Evolutionary conservation across 2,113 vertebrate genomes (phyloP).

Genomic region (Percopsis transmontana): DNA sequence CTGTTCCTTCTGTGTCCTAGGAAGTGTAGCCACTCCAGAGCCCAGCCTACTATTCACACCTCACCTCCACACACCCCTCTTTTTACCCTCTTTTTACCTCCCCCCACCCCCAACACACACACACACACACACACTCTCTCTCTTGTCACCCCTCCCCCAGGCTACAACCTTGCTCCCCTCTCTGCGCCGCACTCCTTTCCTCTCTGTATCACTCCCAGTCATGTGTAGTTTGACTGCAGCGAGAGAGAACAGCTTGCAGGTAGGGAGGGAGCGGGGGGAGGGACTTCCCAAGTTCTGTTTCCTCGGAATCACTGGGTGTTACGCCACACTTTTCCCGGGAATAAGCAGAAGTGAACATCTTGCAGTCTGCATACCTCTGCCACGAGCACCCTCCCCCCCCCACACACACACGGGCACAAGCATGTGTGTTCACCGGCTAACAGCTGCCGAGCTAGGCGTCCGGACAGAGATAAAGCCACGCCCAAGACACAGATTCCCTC

Average conservation of each 20-base stretch:
- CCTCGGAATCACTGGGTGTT: conserved; percentile 15
- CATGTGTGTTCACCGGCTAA: background rate
- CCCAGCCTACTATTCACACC: conserved; percentile 69
- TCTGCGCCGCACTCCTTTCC: conserved; percentile 27
- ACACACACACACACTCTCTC: conserved; percentile 20
- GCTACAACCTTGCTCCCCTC: conserved; percentile 37
- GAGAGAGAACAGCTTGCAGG: background rate
- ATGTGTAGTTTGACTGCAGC: conserved; percentile 52
- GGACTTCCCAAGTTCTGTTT: conserved; percentile 3
- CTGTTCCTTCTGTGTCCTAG: conserved; percentile 49
- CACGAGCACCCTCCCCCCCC: conserved; percentile 2
- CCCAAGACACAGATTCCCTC: conserved; percentile 26
- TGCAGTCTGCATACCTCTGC: background rate
- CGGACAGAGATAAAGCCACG: conserved; percentile 29
- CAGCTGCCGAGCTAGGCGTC: too few species aligned
- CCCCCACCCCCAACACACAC: background rate
- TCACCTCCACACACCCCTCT: conserved; percentile 35
- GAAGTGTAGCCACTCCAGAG: conserved; percentile 42
- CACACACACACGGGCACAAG: conserved; percentile 9
- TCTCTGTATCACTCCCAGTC: conserved; percentile 30
- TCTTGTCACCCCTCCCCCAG: conserved; percentile 36
- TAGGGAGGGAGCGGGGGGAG: background rate
- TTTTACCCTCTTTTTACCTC: conserved; percentile 36
- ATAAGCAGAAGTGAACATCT: background rate
- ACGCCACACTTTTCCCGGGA: conserved; percentile 8